Base-by-base conservation (phyloP, 2,888 invertebrate species). In the Nudaria mundana region DNA sequence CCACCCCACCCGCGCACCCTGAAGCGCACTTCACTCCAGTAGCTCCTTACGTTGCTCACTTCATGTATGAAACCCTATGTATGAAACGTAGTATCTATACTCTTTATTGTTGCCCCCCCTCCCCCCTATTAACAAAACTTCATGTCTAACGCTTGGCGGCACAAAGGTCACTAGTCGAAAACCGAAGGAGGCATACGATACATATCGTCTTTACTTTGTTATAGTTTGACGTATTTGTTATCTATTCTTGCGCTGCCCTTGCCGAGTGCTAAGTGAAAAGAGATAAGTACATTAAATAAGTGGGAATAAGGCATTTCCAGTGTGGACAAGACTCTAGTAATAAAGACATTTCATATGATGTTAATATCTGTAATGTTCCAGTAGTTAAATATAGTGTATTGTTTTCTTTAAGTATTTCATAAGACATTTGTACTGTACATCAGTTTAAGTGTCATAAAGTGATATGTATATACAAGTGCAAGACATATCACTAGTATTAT, bases 11-110 rank as follows among this genome's bases (percentile, higher is more conserved):
- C 71, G 63, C 56, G 63, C 42, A 40, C 59, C 60, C 59, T 62
- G 64, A 70, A 62, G 70, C 82, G 71, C 69, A 82, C 82, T 86
- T 85, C 86, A 86, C 67, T 59, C 58, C 55, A 42, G 51, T 70
- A 49, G 56, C 57, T 62, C 48, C 63, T 63, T 60, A 47, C 57
- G 52, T 71, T 63, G 75, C 85, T 83, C 74, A 84, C 82, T 85
- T 86, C 83, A 81, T 72, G 57, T 59, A 62, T 66, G 52, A 66
- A 62, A 54, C 48, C 43, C 48, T 73, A 81, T 82, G 76, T 82
- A 84, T 84, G 83, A 81, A 80, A 71, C 79, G 71, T 83, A 83
- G 75, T 84, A 83, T 76, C 72, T 82, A 82, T 81, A 82, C 76
- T 70, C 67, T 61, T 64, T 77, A 76, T 78, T 82, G 79, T 84